Evolutionary conservation across 2,113 vertebrate genomes (phyloP).

Genomic region (Carettochelys insculpta): DNA sequence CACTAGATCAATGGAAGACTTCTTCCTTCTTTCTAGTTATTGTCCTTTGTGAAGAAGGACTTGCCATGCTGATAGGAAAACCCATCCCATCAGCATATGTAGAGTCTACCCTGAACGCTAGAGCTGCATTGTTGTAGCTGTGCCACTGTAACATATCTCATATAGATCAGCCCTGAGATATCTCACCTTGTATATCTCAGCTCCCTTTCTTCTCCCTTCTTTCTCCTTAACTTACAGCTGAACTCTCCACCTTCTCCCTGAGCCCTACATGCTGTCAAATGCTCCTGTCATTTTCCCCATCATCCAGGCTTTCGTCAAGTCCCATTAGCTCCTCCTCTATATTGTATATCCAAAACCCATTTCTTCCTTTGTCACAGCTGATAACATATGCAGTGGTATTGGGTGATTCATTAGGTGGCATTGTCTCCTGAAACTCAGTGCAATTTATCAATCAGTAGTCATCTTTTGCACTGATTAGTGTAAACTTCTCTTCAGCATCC

Average conservation of each 20-base stretch:
- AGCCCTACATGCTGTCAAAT: neutral
- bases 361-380: neutral
- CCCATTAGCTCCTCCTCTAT: neutral
- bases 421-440: neutral
- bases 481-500: neutral
- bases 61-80: too few species aligned
- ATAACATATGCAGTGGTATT: neutral
- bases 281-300: neutral
- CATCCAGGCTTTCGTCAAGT: constrained; percentile 11
- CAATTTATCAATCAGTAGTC: constrained; percentile 4
- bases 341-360: neutral
- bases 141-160: too few species aligned
- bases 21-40: too few species aligned
- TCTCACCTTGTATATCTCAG: neutral
- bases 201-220: neutral
- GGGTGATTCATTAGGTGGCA: constrained; percentile 1
- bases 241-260: neutral
- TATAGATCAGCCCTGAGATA: neutral
- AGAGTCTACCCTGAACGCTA: too few species aligned
- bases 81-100: too few species aligned
- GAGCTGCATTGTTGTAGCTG: too few species aligned
- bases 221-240: neutral
- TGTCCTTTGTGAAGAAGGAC: too few species aligned
- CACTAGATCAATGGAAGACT: too few species aligned
- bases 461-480: constrained; percentile 16